Evolutionary conservation across 2,888 invertebrate species (phyloP).

Genomic region (Capitulum mitella): DNA sequence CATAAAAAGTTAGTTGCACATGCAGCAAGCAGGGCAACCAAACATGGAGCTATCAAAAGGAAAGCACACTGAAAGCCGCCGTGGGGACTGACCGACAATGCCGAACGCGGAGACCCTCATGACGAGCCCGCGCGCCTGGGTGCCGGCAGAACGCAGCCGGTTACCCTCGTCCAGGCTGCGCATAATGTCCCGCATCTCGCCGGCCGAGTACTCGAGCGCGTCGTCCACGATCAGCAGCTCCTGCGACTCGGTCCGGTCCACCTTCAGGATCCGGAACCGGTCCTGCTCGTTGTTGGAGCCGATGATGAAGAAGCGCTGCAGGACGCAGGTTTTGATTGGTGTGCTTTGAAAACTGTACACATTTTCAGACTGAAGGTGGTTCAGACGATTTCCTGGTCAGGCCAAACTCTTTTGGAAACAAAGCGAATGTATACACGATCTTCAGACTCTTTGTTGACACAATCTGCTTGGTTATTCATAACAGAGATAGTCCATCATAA

Average conservation of each 20-base stretch:
- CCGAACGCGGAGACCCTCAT: constrained; percentile 88
- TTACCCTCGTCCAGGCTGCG: constrained; percentile 66
- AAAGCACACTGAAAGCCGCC: no score
- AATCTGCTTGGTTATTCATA: neutral
- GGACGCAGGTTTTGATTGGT: no score
- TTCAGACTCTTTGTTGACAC: neutral
- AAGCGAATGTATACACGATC: neutral
- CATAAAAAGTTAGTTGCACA: no score
- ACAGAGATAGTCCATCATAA: neutral
- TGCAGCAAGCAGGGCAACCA: no score
- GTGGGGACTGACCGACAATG: constrained; percentile 69
- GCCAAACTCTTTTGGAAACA: neutral
- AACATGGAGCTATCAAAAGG: no score
- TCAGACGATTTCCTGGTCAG: neutral
- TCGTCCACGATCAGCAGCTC: constrained; percentile 79
- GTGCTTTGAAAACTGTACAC: no score
- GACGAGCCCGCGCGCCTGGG: constrained; percentile 50
- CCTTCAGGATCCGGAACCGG: constrained; percentile 82
- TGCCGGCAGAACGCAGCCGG: constrained; percentile 51
- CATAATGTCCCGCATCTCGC: constrained; percentile 76
- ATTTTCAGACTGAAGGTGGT: neutral
- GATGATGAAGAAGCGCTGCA: constrained; percentile 66
- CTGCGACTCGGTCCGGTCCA: constrained; percentile 78
- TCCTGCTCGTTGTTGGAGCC: constrained; percentile 91
- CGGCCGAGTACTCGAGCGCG: constrained; percentile 77